These are phyloP conservation scores for Pipra filicauda DNA, from an alignment of 2,113 vertebrate species.

Conservation along the genomic window DNA sequence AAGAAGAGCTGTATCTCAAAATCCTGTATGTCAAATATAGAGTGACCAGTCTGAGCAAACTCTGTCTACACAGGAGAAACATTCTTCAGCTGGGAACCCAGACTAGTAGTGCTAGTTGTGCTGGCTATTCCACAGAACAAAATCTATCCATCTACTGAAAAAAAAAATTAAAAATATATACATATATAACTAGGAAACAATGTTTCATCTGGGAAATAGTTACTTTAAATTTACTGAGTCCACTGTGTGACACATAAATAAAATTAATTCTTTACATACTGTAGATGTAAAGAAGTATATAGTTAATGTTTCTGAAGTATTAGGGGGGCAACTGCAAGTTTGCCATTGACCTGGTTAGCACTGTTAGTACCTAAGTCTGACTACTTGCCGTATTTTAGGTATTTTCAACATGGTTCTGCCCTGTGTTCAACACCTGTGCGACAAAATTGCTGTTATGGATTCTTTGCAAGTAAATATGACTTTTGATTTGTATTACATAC, in stretches of 20 bases:
- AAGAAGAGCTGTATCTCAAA: not conserved
- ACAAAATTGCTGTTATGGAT: not conserved
- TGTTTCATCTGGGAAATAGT: not conserved
- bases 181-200: not conserved
- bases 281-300: not conserved
- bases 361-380: not conserved
- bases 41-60: not conserved
- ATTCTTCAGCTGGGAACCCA: not conserved
- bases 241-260: not conserved
- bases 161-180: not conserved
- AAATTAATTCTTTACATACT: not conserved
- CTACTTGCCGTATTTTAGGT: not conserved
- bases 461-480: not conserved
- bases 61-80: not conserved
- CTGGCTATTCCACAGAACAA: not conserved
- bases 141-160: not conserved
- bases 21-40: accelerated
- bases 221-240: not conserved
- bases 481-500: not conserved
- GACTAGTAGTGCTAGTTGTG: not conserved
- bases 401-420: not conserved
- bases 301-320: not conserved
- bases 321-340: not conserved
- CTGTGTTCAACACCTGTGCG: not conserved
- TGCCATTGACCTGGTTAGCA: not conserved